phyloP scores from a whole-genome alignment of 2,113 vertebrate species.

The Oxygymnocypris stewartii region DNA sequence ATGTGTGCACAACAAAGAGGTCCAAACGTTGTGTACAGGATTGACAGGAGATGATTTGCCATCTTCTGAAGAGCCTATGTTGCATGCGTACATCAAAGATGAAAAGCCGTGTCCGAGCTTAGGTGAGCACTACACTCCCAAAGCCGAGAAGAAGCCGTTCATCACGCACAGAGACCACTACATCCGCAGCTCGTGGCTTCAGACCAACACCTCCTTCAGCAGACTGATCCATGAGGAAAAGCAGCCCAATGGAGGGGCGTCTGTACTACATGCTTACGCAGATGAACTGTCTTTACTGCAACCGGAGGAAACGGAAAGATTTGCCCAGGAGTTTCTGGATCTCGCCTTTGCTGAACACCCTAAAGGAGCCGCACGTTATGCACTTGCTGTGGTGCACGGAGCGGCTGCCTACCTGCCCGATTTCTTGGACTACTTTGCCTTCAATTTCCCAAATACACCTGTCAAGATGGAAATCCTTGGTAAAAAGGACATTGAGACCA shows the following conservation, averaged over 20 bases:
- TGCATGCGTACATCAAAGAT: constrained; percentile 76
- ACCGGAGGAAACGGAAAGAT: constrained; percentile 89
- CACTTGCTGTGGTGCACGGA: constrained; percentile 91
- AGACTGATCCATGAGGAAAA: constrained; percentile 92
- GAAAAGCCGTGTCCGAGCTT: constrained; percentile 76
- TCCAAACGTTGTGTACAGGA: constrained; percentile 88
- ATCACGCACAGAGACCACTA: constrained; percentile 92
- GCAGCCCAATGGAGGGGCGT: constrained; percentile 93
- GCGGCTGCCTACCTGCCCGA: constrained; percentile 94
- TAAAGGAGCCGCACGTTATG: constrained; percentile 87
- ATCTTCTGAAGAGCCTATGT: constrained; percentile 69
- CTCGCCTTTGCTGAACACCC: constrained; percentile 90
- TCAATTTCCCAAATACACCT: constrained; percentile 96
- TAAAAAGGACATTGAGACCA: constrained; percentile 99
- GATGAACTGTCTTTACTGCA: constrained; percentile 92
- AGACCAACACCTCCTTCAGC: constrained; percentile 85
- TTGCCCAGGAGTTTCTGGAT: constrained; percentile 91
- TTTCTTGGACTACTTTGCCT: constrained; percentile 98
- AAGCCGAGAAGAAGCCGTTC: constrained; percentile 82
- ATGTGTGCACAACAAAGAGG: constrained; percentile 88
- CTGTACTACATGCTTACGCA: constrained; percentile 93
- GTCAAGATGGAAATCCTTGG: constrained; percentile 99
- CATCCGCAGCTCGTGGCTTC: constrained; percentile 89
- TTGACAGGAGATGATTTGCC: constrained; percentile 70
- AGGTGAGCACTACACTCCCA: constrained; percentile 79